Percentiles rank a stretch among this genome's conserved stretches.
These are phyloP conservation scores for Pharmacophagus antenor DNA, from an alignment of 2,888 invertebrate genomes.

Conservation along the genomic window DNA sequence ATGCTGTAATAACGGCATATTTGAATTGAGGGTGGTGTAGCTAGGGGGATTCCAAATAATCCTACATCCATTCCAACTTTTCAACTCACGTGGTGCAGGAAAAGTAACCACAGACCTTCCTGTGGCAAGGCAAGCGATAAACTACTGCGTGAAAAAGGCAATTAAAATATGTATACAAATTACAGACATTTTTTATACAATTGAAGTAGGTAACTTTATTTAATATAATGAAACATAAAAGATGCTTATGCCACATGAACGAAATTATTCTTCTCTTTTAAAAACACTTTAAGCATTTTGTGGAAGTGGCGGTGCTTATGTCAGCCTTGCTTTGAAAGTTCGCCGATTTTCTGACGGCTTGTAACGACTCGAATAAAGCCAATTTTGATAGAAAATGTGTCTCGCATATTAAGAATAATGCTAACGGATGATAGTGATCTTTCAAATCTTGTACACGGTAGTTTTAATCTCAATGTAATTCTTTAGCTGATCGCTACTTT, in stretches of 20 bases:
- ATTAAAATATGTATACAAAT: too few relatives aligned
- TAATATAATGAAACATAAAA: background rate
- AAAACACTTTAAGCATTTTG: background rate
- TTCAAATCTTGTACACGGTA: background rate
- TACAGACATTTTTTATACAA: background rate
- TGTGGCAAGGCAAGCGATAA: too few relatives aligned
- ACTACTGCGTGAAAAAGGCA: too few relatives aligned
- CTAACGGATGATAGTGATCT: background rate
- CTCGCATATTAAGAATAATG: slow-evolving; percentile 16
- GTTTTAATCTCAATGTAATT: background rate
- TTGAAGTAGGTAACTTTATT: background rate
- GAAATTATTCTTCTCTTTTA: slow-evolving; percentile 8
- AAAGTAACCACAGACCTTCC: too few relatives aligned
- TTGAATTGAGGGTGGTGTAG: too few relatives aligned
- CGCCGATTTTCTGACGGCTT: slow-evolving; percentile 10
- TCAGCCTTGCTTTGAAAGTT: slow-evolving; percentile 18
- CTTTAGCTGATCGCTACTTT: too few relatives aligned
- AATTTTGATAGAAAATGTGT: slow-evolving; percentile 24
- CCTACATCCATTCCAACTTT: too few relatives aligned
- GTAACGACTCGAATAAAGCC: background rate
- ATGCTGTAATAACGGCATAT: too few relatives aligned
- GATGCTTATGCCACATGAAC: background rate
- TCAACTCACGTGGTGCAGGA: too few relatives aligned
- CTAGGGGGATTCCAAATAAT: too few relatives aligned
- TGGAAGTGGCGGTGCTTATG: slow-evolving; percentile 4